Evolutionary conservation across 1,140 invertebrate species (phyloP).

Genomic region (Eueides isabella): DNA sequence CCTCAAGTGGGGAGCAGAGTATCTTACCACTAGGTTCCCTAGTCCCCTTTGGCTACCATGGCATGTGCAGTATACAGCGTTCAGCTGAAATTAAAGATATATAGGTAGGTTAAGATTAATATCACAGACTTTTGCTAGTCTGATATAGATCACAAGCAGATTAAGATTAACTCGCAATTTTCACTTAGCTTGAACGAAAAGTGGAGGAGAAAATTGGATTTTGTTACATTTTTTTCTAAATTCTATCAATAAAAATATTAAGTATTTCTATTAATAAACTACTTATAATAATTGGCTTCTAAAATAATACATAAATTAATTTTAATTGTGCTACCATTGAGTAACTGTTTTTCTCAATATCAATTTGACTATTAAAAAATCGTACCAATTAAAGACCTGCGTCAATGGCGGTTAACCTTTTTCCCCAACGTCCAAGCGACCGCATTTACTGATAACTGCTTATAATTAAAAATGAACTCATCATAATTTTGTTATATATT

Average conservation of each 20-base stretch:
- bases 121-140: neutral
- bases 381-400: conserved; percentile 14
- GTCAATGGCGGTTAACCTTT: conserved; percentile 34
- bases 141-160: neutral
- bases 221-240: neutral
- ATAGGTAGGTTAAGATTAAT: neutral
- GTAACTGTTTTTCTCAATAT: neutral
- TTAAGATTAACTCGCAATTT: neutral
- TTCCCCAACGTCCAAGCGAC: conserved; percentile 19
- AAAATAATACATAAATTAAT: neutral
- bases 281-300: neutral
- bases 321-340: neutral
- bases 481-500: neutral
- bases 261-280: neutral
- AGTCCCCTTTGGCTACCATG: too few species aligned
- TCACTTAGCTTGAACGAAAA: neutral
- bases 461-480: conserved; percentile 18
- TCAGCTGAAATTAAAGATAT: too few species aligned
- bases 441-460: conserved; percentile 8
- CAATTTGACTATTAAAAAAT: neutral
- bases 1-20: too few species aligned
- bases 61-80: too few species aligned
- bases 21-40: too few species aligned
- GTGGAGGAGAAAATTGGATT: neutral
- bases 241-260: neutral